phyloP scores from a whole-genome alignment of 2,888 invertebrate species.

The Harpagoxenus sublaevis region DNA sequence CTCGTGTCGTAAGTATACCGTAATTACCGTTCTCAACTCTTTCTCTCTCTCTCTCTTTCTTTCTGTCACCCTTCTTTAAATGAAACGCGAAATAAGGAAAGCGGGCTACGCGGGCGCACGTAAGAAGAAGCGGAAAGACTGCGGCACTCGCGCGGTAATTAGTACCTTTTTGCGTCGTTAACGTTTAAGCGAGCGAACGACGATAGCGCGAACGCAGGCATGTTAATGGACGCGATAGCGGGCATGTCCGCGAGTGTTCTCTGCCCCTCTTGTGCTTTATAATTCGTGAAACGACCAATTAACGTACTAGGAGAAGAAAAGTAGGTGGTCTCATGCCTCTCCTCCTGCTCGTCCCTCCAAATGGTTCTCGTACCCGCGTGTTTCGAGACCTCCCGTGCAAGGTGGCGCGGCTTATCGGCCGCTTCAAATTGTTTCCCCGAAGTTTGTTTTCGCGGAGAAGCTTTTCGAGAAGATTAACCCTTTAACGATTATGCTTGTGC shows the following conservation, averaged over 20 bases:
- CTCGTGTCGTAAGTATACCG: neutral
- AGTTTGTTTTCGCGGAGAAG: neutral
- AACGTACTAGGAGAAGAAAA: slow-evolving; percentile 81
- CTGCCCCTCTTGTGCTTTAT: slow-evolving; percentile 67
- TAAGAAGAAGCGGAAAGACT: slow-evolving; percentile 44
- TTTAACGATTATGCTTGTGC: slow-evolving; percentile 2
- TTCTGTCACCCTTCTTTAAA: neutral
- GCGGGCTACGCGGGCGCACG: slow-evolving; percentile 48
- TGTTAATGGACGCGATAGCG: slow-evolving; percentile 82
- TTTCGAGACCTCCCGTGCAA: slow-evolving; percentile 9
- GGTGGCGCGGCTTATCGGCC: slow-evolving; percentile 1
- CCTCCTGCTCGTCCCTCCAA: neutral
- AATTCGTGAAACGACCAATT: slow-evolving; percentile 83
- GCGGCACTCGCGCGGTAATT: slow-evolving; percentile 63
- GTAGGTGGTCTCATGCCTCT: slow-evolving; percentile 64
- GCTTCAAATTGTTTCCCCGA: neutral
- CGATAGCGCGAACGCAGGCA: slow-evolving; percentile 72
- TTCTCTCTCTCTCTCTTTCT: slow-evolving; percentile 1
- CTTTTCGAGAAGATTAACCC: slow-evolving; percentile 26
- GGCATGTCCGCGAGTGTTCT: slow-evolving; percentile 39
- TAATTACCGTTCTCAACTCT: slow-evolving; percentile 1
- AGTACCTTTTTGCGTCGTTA: slow-evolving; percentile 74
- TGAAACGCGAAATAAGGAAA: slow-evolving; percentile 69
- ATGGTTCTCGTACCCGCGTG: neutral
- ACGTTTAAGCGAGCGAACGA: slow-evolving; percentile 59